Evolutionary conservation across 2,888 invertebrate genomes (phyloP).

Genomic region (Leptopterna dolabrata): DNA sequence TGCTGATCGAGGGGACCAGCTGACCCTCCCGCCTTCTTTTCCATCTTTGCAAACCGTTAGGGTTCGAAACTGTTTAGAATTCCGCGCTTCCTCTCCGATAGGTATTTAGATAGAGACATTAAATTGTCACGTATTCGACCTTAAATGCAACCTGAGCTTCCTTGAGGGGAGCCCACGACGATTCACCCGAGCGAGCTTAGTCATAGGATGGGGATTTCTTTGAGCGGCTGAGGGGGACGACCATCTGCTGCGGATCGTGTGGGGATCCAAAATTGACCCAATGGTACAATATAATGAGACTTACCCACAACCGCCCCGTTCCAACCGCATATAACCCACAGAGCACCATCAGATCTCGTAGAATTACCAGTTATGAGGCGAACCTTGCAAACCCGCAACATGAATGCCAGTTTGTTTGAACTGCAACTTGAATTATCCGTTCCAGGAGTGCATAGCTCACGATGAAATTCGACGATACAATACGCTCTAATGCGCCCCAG

Average conservation of each 20-base stretch:
- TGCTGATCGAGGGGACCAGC: not conserved
- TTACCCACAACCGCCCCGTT: not conserved
- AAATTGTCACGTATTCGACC: constrained; percentile 47
- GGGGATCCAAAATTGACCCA: too few species aligned
- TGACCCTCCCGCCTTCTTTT: not conserved
- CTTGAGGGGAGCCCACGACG: not conserved
- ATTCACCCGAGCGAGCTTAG: not conserved
- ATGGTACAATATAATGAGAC: too few species aligned
- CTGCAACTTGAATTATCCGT: not conserved
- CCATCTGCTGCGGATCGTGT: too few species aligned
- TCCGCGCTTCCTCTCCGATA: constrained; percentile 27
- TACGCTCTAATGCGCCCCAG: not conserved
- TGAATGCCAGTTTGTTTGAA: constrained; percentile 7
- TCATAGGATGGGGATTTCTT: not conserved
- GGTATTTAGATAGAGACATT: constrained; percentile 47
- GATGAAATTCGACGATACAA: not conserved
- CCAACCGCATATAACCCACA: not conserved
- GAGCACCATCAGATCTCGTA: not conserved
- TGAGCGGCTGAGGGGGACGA: not conserved
- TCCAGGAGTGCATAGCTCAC: constrained; percentile 8
- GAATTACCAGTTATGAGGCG: not conserved
- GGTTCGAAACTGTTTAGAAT: constrained; percentile 41
- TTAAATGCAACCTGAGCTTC: constrained; percentile 31
- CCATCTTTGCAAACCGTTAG: not conserved
- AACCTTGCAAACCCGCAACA: not conserved